These are phyloP conservation scores for Strigops habroptila DNA, from an alignment of 2,113 vertebrate species.

Conservation along the genomic window DNA sequence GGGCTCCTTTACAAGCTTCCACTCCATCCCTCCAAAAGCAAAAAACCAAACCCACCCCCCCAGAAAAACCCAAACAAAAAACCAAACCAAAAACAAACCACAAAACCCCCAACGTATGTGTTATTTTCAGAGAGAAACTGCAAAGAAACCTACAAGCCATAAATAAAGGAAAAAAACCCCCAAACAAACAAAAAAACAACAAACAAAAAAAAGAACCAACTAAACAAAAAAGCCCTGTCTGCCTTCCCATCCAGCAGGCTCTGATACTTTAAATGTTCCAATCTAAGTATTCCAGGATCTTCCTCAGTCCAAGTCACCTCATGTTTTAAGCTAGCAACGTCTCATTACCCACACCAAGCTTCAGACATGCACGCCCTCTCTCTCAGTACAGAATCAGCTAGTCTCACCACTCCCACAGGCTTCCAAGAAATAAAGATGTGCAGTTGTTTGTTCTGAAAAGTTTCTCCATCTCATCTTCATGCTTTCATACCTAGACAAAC, in stretches of 20 bases:
- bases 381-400: neutral
- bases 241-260: neutral
- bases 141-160: neutral
- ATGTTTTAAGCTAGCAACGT: neutral
- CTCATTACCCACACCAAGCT: neutral
- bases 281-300: neutral
- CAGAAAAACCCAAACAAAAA: neutral
- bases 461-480: neutral
- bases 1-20: neutral
- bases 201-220: neutral
- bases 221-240: neutral
- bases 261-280: neutral
- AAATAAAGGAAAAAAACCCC: neutral
- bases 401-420: neutral
- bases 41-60: neutral
- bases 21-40: neutral
- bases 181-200: neutral
- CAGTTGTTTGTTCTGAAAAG: neutral
- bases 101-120: neutral
- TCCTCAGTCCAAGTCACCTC: neutral
- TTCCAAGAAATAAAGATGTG: neutral
- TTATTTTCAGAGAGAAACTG: neutral
- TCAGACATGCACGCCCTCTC: fast-evolving
- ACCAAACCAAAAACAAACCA: neutral
- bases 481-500: neutral